Conservation (phyloP, 1,140 invertebrate genomes). For the Macrobrachium nipponense region DNA sequence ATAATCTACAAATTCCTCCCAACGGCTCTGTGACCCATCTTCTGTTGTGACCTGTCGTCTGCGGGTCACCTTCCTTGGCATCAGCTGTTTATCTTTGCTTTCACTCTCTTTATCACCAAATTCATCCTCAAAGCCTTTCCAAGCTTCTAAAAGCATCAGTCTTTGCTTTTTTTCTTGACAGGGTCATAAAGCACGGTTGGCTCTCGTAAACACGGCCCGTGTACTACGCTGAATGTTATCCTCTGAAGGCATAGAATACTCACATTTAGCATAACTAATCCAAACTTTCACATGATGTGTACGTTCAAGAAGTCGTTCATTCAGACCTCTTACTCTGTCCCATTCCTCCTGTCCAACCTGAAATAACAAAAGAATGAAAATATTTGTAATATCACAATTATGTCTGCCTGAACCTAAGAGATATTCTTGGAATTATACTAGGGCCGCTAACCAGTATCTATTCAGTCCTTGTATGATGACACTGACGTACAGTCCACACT, state of each 20-base stretch:
- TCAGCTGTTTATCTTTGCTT: constrained; percentile 83
- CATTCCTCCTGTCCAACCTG: constrained; percentile 86
- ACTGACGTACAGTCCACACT: too few relatives aligned
- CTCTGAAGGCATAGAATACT: constrained; percentile 80
- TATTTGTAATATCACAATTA: not conserved
- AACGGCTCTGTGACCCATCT: constrained; percentile 92
- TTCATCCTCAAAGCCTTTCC: constrained; percentile 93
- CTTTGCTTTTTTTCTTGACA: constrained; percentile 88
- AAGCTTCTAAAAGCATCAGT: constrained; percentile 93
- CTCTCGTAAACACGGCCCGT: constrained; percentile 88
- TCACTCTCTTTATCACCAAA: constrained; percentile 82
- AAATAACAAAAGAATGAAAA: constrained; percentile 4
- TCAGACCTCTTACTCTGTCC: constrained; percentile 88
- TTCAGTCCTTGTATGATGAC: too few relatives aligned
- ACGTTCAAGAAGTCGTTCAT: constrained; percentile 92
- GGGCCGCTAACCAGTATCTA: too few relatives aligned
- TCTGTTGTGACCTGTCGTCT: constrained; percentile 92
- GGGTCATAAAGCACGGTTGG: constrained; percentile 79
- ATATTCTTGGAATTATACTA: not conserved
- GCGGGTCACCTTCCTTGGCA: constrained; percentile 94
- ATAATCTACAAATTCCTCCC: constrained; percentile 99
- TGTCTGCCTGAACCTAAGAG: not conserved
- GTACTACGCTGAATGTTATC: constrained; percentile 78
- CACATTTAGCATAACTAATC: constrained; percentile 98
- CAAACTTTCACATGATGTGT: constrained; percentile 99